Conservation (phyloP, 92 coral and sea anemone species). For the Heteractis magnifica region DNA sequence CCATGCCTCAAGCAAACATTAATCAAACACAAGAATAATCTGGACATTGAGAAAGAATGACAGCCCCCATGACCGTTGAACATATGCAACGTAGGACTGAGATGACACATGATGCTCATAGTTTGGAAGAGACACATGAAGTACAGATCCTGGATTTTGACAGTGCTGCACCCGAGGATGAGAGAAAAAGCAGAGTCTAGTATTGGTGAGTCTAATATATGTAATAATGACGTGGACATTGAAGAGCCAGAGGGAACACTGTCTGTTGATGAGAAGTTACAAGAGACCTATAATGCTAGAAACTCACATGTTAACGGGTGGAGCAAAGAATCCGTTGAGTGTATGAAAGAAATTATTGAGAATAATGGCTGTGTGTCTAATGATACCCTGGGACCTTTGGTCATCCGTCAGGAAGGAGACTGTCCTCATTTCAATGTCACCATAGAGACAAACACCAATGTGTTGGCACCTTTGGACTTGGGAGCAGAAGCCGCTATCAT, state of each 20-base stretch:
- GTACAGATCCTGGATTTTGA: background rate
- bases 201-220: background rate
- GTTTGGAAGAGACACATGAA: background rate
- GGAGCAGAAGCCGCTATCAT: constrained; percentile 24
- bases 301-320: background rate
- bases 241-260: background rate
- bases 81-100: background rate
- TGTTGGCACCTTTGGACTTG: constrained; percentile 10
- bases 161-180: background rate
- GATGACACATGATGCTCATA: background rate
- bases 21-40: background rate
- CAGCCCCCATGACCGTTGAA: background rate
- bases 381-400: background rate
- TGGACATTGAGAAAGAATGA: background rate
- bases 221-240: background rate
- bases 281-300: background rate
- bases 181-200: background rate
- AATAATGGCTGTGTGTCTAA: background rate
- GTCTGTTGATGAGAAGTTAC: background rate
- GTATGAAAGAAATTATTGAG: background rate
- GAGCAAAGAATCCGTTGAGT: background rate
- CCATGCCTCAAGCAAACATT: background rate
- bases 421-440: background rate
- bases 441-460: background rate
- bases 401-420: background rate